Base-by-base conservation (phyloP, 1,140 invertebrate species). In the Penaeus japonicus region DNA sequence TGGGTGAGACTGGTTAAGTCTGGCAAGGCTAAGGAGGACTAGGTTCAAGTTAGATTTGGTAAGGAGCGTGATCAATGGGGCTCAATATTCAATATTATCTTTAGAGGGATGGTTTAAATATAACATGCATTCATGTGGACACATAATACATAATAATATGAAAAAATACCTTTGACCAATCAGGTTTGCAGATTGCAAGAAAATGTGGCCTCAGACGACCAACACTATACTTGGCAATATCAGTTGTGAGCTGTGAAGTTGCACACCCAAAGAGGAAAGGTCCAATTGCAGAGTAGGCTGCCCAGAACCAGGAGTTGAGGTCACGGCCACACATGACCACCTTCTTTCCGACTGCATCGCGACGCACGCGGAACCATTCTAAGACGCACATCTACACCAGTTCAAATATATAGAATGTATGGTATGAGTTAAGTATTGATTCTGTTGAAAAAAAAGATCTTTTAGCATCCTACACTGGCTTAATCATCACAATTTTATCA, bases 161-260 rank as follows among this genome's bases (percentile, higher is more conserved):
- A 1, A 80, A 55, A 35, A 22, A 47, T 73, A 90, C 90, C 89
- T 89, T 20, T 18, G 59, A 88, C 82, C 91, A 92, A 90, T 92
- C 90, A 24, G 94, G 94, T 35, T 93, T 89, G 90, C 94, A 95
- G 22, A 94, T 92, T 87, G 92, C 92, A 35, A 95, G 90, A 91
- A 95, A 95, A 90, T 95, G 94, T 10, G 94, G 94, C 22, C 94
- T 90, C 70, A 95, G 92, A 30, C 94, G 91, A n/a, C 94, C 94
- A 82, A 95, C 92, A 20, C 92, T 92, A 90, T 94, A 94, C 91
- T 94, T 95, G 20, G 93, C 92, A 79, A 94, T 93, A 73, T 94
- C 93, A n/a, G 93, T 93, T 20, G 93, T 90, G 17, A 93, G 89
- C 89, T 93, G 92, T 39, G 91, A 92, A 35, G 92, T 89, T 17